Evolutionary conservation across 1,140 invertebrate species (phyloP).

Genomic region (Chrysopa pallens): DNA sequence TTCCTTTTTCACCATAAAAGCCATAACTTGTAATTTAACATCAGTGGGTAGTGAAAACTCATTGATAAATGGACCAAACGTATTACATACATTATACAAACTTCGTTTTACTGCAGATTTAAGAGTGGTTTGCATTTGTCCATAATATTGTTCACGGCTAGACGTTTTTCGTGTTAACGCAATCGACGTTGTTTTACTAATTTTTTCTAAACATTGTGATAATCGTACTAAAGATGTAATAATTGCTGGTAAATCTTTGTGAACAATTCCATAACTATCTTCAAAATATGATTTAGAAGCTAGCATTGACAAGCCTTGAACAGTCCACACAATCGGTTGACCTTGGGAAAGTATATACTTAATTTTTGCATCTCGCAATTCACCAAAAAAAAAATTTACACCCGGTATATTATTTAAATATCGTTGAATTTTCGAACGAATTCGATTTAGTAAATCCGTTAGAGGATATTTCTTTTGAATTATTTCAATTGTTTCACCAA

Average conservation of each 20-base stretch:
- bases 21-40: background rate
- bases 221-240: slow-evolving; percentile 42
- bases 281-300: slow-evolving; percentile 46
- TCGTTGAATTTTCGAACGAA: slow-evolving; percentile 2
- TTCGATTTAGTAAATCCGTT: background rate
- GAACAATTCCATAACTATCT: slow-evolving; percentile 62
- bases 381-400: slow-evolving; percentile 50
- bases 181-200: slow-evolving; percentile 36
- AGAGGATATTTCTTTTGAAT: background rate
- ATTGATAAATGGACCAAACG: slow-evolving; percentile 45
- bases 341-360: slow-evolving; percentile 39
- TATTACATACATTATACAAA: slow-evolving; percentile 51
- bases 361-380: slow-evolving; percentile 44
- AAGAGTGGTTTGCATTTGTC: slow-evolving; percentile 38
- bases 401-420: slow-evolving; percentile 33
- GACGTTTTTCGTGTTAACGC: slow-evolving; percentile 36
- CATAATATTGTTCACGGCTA: slow-evolving; percentile 34
- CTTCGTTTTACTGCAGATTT: slow-evolving; percentile 46
- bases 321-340: slow-evolving; percentile 49
- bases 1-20: no score
- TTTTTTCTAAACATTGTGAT: slow-evolving; percentile 48
- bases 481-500: background rate
- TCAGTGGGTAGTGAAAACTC: slow-evolving; percentile 35
- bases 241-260: slow-evolving; percentile 52
- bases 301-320: slow-evolving; percentile 47